phyloP scores from a whole-genome alignment of 2,797 vertebrate genomes.

The Calcarius lapponicus region DNA sequence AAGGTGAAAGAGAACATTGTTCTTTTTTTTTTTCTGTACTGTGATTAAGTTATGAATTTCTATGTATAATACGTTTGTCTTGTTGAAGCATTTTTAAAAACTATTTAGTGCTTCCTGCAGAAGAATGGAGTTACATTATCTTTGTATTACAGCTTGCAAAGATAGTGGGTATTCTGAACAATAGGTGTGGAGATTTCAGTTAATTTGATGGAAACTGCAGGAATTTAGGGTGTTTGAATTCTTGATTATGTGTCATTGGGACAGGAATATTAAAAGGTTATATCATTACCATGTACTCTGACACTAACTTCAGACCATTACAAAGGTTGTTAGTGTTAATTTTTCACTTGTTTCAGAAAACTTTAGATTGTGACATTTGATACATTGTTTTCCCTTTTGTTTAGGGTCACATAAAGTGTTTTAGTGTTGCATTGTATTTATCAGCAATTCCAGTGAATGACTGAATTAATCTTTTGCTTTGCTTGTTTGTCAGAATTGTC shows the following conservation, averaged over 20 bases:
- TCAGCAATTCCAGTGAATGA: neutral
- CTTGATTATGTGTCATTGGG: neutral
- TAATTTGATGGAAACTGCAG: neutral
- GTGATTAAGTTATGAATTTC: conserved; percentile 4
- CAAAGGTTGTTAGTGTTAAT: neutral
- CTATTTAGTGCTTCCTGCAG: neutral
- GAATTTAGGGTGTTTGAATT: neutral
- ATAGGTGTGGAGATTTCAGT: neutral
- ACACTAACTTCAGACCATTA: accelerated
- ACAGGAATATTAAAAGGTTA: neutral
- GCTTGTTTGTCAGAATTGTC: neutral
- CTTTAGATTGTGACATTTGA: neutral
- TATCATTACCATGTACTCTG: accelerated
- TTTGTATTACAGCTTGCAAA: neutral
- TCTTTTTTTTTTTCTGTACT: neutral
- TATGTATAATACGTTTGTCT: neutral
- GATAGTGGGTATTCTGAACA: neutral
- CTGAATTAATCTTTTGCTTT: neutral
- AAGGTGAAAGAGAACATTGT: conserved; percentile 53
- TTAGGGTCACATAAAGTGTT: neutral
- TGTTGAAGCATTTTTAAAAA: neutral
- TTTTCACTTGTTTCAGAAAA: neutral
- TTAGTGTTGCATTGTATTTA: neutral
- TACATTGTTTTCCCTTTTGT: neutral
- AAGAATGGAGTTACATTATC: neutral